These are phyloP conservation scores for Varecia variegata DNA, from an alignment of 2,797 vertebrate species.

Conservation along the genomic window DNA sequence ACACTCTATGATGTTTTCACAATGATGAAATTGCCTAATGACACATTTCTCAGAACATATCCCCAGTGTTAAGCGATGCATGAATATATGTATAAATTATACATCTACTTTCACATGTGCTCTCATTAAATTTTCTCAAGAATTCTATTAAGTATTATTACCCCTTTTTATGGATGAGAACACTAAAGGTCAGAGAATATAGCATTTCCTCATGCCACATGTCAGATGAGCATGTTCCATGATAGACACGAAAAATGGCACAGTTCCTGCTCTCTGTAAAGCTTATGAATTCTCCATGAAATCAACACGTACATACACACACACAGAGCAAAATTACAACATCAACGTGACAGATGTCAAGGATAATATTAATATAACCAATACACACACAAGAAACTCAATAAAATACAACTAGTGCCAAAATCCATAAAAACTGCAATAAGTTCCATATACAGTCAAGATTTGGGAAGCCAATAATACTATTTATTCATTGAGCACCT, in stretches of 20 bases:
- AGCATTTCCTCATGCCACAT: background rate
- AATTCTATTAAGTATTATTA: background rate
- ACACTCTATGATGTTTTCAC: background rate
- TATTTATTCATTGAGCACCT: background rate
- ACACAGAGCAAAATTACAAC: background rate
- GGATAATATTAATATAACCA: background rate
- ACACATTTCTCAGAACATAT: background rate
- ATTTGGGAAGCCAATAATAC: background rate
- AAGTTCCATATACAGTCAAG: background rate
- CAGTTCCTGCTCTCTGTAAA: background rate
- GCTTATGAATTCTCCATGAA: background rate
- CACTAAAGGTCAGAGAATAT: background rate
- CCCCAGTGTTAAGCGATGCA: too few species aligned
- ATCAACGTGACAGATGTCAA: background rate
- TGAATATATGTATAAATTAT: background rate
- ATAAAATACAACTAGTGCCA: background rate
- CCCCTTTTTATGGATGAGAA: background rate
- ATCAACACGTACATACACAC: background rate
- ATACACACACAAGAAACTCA: background rate
- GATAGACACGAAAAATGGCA: background rate
- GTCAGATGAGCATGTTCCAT: background rate
- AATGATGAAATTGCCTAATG: background rate
- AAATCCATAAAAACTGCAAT: background rate
- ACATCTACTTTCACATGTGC: background rate
- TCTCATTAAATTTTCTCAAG: background rate